Percentiles rank a stretch among this genome's conserved stretches.
Evolutionary conservation across 2,113 vertebrate genomes (phyloP).

Genomic region (Emydocephalus ijimae): DNA sequence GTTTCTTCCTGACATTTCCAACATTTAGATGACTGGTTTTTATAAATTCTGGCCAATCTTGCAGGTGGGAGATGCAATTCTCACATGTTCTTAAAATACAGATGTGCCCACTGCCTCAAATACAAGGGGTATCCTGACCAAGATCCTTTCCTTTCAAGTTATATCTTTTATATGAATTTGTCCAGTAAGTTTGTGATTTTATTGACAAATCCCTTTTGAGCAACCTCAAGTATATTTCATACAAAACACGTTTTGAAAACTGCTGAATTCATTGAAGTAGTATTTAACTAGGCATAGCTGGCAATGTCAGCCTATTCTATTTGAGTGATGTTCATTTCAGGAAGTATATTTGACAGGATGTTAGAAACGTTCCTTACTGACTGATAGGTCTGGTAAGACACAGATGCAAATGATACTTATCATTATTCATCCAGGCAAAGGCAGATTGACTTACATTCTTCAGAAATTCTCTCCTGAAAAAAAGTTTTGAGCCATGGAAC

Average conservation of each 20-base stretch:
- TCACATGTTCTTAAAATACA: not conserved
- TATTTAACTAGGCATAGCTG: not conserved
- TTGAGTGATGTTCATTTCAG: constrained; percentile 33
- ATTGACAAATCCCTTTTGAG: not conserved
- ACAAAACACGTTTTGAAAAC: not conserved
- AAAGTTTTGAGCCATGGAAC: not conserved
- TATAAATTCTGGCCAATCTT: no score
- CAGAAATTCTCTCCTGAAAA: constrained; percentile 14
- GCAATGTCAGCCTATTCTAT: not conserved
- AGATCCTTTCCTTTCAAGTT: not conserved
- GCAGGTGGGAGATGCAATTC: not conserved
- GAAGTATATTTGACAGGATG: constrained; percentile 20
- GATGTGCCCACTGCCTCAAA: not conserved
- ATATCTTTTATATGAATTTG: not conserved
- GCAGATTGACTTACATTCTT: constrained; percentile 23
- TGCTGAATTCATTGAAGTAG: not conserved
- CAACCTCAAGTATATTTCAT: not conserved
- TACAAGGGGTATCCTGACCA: not conserved
- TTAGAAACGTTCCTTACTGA: constrained; percentile 25
- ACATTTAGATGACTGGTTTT: no score
- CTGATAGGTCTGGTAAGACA: constrained; percentile 31
- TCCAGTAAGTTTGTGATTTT: not conserved
- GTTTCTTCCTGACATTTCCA: no score
- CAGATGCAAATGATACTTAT: constrained; percentile 26
- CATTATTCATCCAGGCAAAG: constrained; percentile 31